Evolutionary conservation across 2,888 invertebrate genomes (phyloP).

Genomic region (Shargacucullia verbasci): DNA sequence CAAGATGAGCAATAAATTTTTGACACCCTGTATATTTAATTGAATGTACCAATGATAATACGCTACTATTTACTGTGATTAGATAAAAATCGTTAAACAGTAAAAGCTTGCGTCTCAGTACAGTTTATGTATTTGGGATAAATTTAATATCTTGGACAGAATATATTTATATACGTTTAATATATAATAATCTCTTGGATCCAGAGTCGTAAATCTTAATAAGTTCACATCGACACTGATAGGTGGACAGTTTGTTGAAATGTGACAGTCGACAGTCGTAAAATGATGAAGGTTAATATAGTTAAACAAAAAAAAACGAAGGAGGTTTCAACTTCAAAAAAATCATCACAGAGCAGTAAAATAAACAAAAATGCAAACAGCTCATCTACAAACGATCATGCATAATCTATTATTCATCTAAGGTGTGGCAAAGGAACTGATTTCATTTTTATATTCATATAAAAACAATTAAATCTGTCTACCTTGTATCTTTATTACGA

Average conservation of each 20-base stretch:
- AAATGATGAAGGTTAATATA: constrained; percentile 81
- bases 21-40: background rate
- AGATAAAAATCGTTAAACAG: constrained; percentile 58
- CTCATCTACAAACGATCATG: constrained; percentile 79
- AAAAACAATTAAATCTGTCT: constrained; percentile 77
- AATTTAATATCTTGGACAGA: constrained; percentile 43
- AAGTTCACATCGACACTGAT: constrained; percentile 75
- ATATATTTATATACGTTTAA: constrained; percentile 26
- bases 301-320: constrained; percentile 67
- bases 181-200: constrained; percentile 52
- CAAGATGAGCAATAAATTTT: too few species aligned
- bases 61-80: constrained; percentile 52
- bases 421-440: constrained; percentile 89
- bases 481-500: constrained; percentile 75
- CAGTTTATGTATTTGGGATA: constrained; percentile 61
- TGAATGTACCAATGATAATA: constrained; percentile 12
- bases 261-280: constrained; percentile 77
- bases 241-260: constrained; percentile 72
- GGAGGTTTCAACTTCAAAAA: constrained; percentile 67
- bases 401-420: constrained; percentile 84
- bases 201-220: constrained; percentile 72
- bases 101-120: constrained; percentile 80
- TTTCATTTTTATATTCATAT: constrained; percentile 74
- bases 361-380: constrained; percentile 69
- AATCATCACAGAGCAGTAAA: constrained; percentile 72